Conservation (phyloP, 2,113 vertebrate genomes). For the Peromyscus maniculatus region DNA sequence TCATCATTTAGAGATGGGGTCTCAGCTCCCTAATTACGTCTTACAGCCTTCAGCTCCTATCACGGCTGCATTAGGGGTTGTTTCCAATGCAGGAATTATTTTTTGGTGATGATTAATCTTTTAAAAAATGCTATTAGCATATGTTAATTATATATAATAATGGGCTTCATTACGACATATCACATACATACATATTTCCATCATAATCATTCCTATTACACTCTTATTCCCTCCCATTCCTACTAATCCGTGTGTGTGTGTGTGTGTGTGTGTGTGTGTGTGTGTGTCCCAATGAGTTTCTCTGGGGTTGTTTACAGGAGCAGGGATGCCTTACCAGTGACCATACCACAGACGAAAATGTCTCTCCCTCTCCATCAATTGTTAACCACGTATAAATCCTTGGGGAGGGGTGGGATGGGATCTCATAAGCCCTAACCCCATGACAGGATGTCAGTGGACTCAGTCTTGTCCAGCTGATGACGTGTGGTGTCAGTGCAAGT, state of each 20-base stretch:
- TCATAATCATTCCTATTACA: background rate
- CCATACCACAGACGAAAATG: background rate
- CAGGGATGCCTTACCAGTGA: background rate
- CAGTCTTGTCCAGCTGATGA: background rate
- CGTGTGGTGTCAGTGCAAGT: background rate
- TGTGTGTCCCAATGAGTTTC: background rate
- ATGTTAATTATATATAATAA: constrained; percentile 1
- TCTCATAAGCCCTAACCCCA: background rate
- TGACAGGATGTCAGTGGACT: background rate
- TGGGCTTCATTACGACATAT: background rate
- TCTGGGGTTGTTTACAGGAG: background rate
- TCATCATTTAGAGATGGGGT: background rate
- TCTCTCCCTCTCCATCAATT: background rate
- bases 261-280: background rate
- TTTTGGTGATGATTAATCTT: background rate
- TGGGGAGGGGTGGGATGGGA: no score
- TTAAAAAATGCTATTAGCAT: background rate
- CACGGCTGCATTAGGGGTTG: background rate
- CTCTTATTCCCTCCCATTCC: background rate
- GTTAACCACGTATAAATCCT: background rate
- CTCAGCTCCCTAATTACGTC: background rate
- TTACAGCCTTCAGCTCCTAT: background rate
- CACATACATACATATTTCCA: background rate
- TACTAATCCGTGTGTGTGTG: background rate
- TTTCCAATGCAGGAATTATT: background rate